phyloP scores from a whole-genome alignment of 1,140 invertebrate genomes.

The Calliphora vicina region DNA sequence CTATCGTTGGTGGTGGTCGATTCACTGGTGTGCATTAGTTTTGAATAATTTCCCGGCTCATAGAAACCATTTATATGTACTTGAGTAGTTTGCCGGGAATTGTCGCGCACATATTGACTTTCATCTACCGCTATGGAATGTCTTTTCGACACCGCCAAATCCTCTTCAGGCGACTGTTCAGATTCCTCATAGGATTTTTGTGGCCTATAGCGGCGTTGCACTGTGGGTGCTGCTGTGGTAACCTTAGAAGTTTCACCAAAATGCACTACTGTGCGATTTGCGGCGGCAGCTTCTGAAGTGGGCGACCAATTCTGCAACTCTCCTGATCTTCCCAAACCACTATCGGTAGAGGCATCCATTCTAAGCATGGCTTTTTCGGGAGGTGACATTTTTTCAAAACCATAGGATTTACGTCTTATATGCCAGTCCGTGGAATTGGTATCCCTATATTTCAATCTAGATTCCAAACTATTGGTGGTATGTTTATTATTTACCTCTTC shows the following conservation, averaged over 20 bases:
- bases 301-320: conserved; percentile 68
- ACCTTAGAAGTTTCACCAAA: conserved; percentile 1
- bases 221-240: background rate
- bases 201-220: background rate
- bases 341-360: conserved; percentile 75
- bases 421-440: conserved; percentile 70
- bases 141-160: conserved; percentile 63
- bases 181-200: conserved; percentile 7
- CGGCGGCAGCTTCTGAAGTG: conserved; percentile 39
- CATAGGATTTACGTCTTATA: conserved; percentile 75
- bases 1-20: conserved; percentile 49
- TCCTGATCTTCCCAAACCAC: conserved; percentile 74
- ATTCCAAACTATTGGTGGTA: conserved; percentile 69
- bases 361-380: conserved; percentile 64
- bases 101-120: conserved; percentile 64
- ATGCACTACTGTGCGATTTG: conserved; percentile 42
- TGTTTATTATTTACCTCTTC: conserved; percentile 37
- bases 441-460: conserved; percentile 63
- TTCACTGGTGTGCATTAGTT: conserved; percentile 53
- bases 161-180: conserved; percentile 38
- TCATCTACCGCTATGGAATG: conserved; percentile 70
- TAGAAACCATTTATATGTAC: conserved; percentile 54
- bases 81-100: conserved; percentile 51
- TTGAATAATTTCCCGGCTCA: conserved; percentile 37
- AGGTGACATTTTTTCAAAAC: conserved; percentile 73